Percentiles rank a stretch among this genome's conserved stretches.
Evolutionary conservation across 2,113 vertebrate species (phyloP).

Genomic region (Ramphastos sulfuratus): DNA sequence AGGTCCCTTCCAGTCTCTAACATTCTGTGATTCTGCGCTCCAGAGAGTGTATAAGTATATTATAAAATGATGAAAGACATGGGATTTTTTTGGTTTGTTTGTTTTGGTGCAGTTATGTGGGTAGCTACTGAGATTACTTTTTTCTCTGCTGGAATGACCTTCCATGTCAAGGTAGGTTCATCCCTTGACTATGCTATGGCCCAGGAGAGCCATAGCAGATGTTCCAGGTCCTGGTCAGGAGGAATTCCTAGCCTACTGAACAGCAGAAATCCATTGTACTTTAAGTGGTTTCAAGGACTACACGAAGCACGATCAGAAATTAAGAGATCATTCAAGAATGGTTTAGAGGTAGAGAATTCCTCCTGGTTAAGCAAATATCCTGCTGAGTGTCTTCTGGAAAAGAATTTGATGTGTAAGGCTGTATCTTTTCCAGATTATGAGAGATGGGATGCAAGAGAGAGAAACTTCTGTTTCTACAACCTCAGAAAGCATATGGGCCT

Average conservation of each 20-base stretch:
- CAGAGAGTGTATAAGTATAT: background rate
- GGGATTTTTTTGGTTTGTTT: accelerated
- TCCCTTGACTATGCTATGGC: background rate
- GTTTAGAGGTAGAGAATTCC: background rate
- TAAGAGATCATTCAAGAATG: background rate
- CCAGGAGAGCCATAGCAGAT: background rate
- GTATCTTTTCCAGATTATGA: conserved; percentile 11
- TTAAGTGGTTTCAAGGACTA: background rate
- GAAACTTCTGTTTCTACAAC: background rate
- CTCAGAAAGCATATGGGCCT: conserved; percentile 12
- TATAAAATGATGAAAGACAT: background rate
- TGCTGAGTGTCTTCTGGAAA: conserved; percentile 5
- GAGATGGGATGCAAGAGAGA: background rate
- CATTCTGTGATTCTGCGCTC: background rate
- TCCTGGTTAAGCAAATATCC: conserved; percentile 25
- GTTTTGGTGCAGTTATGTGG: background rate
- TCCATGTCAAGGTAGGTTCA: accelerated
- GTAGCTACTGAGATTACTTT: background rate
- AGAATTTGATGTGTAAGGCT: background rate
- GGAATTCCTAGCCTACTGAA: background rate
- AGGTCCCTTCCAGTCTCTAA: too few relatives aligned
- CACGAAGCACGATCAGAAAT: background rate
- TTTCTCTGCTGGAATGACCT: background rate
- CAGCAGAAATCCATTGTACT: accelerated
- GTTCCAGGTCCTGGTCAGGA: background rate